Conservation (phyloP, 1,140 invertebrate genomes). For the Hesperophylax magnus region DNA sequence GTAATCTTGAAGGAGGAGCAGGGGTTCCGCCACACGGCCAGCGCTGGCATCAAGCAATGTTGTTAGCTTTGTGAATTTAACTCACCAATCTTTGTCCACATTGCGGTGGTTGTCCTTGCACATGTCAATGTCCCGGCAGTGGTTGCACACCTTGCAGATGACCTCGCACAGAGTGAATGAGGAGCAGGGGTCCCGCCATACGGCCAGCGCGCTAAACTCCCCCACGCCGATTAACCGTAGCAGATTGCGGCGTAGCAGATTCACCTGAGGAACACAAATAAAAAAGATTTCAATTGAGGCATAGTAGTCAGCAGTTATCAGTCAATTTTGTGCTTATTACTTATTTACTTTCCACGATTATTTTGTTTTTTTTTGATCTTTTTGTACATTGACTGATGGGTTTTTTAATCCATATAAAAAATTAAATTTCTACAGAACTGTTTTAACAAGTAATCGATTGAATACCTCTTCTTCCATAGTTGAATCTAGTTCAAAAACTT, state of each 20-base stretch:
- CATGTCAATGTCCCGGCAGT: slow-evolving; percentile 93
- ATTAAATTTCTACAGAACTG: no score
- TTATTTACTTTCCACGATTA: no score
- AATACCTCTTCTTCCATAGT: slow-evolving; percentile 70
- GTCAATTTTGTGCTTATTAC: no score
- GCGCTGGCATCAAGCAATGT: no score
- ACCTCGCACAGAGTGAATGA: slow-evolving; percentile 92
- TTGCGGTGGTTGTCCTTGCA: slow-evolving; percentile 86
- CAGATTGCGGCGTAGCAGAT: slow-evolving; percentile 83
- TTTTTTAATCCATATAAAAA: no score
- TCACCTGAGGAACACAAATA: slow-evolving; percentile 69
- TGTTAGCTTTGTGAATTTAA: no score
- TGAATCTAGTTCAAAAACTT: slow-evolving; percentile 77
- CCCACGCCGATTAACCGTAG: slow-evolving; percentile 88
- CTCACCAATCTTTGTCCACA: slow-evolving; percentile 70
- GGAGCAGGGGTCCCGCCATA: slow-evolving; percentile 90
- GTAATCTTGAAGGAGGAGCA: no score
- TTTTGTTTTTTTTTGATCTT: no score
- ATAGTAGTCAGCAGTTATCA: no score
- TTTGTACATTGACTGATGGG: no score
- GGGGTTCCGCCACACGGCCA: no score
- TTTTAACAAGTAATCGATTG: slow-evolving; percentile 45
- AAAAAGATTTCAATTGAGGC: no score
- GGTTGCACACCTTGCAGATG: slow-evolving; percentile 94
- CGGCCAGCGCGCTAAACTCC: slow-evolving; percentile 87